Evolutionary conservation across 2,797 vertebrate species (phyloP).

Genomic region (Pagetopsis macropterus): DNA sequence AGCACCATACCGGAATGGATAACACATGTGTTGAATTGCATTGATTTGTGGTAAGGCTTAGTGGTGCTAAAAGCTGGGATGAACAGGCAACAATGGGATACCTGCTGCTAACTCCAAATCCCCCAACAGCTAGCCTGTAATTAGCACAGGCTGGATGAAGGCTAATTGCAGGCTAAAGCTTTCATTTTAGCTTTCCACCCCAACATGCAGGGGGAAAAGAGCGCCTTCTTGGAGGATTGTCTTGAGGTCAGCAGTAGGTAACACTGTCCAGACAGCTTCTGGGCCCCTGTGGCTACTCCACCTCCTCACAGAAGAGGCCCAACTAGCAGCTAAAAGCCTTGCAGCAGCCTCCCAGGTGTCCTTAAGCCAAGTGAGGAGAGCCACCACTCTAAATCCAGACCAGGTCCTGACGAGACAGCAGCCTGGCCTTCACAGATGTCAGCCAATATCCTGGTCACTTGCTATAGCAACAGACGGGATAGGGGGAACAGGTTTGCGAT

Average conservation of each 20-base stretch:
- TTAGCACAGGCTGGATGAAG: conserved; percentile 20
- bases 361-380: conserved; percentile 30
- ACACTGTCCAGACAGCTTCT: background rate
- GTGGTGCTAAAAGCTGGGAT: conserved; percentile 14
- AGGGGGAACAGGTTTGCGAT: conserved; percentile 28
- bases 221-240: conserved; percentile 11
- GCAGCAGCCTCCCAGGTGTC: conserved; percentile 25
- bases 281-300: conserved; percentile 1
- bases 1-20: background rate
- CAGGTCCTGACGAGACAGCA: conserved; percentile 16
- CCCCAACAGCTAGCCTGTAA: conserved; percentile 31
- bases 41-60: conserved; percentile 15
- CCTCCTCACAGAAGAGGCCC: conserved; percentile 19
- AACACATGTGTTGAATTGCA: conserved; percentile 29
- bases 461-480: conserved; percentile 11
- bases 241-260: background rate
- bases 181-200: conserved; percentile 21
- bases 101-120: conserved; percentile 25
- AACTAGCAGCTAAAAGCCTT: conserved; percentile 20
- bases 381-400: conserved; percentile 1
- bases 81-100: conserved; percentile 7
- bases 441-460: conserved; percentile 34
- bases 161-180: conserved; percentile 33
- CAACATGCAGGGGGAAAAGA: conserved; percentile 7
- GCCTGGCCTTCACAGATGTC: conserved; percentile 15